Conservation (phyloP, 1,140 invertebrate species). For the Argopecten irradians region DNA sequence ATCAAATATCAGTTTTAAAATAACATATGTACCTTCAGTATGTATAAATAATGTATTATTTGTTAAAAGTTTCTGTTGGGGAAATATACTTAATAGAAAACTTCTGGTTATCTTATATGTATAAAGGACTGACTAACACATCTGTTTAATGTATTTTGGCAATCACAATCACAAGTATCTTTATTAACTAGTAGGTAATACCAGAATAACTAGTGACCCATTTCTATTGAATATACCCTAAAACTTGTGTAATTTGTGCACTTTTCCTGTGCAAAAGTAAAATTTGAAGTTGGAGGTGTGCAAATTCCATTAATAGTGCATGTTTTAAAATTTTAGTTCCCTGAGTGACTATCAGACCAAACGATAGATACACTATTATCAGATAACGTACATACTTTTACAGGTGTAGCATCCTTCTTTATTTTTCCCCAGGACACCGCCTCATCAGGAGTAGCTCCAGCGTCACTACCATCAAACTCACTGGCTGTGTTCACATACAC, state of each 20-base stretch:
- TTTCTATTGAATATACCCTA: neutral
- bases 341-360: neutral
- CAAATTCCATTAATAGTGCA: neutral
- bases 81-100: too few species aligned
- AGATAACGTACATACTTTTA: conserved; percentile 84
- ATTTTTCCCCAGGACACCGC: conserved; percentile 99
- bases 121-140: too few species aligned
- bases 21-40: too few species aligned
- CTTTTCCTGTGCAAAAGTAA: neutral
- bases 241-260: neutral
- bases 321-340: neutral
- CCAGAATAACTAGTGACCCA: too few species aligned
- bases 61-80: too few species aligned
- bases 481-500: conserved; percentile 98
- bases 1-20: too few species aligned
- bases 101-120: too few species aligned
- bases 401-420: conserved; percentile 89
- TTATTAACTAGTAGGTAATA: too few species aligned
- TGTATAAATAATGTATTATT: too few species aligned
- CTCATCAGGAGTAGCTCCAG: conserved; percentile 98
- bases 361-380: neutral
- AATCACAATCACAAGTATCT: too few species aligned
- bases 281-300: neutral
- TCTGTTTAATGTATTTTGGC: too few species aligned
- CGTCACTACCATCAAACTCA: conserved; percentile 99